Conservation (phyloP, 2,113 vertebrate genomes). For the Clupea harengus region DNA sequence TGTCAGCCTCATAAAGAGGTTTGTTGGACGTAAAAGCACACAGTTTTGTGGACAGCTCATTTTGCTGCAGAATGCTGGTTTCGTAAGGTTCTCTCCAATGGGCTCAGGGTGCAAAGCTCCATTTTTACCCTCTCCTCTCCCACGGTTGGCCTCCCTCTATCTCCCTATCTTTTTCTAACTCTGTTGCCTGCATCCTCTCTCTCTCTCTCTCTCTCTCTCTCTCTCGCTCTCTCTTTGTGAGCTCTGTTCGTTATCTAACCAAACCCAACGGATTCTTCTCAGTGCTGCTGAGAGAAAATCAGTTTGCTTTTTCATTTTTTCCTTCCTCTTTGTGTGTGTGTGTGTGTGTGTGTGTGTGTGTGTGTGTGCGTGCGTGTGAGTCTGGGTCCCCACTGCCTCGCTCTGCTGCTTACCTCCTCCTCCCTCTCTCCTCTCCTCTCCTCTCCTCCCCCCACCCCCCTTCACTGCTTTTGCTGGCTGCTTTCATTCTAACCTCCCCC, state of each 20-base stretch:
- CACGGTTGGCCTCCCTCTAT: constrained; percentile 36
- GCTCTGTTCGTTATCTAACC: constrained; percentile 59
- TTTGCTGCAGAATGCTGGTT: constrained; percentile 9
- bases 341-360: constrained; percentile 31
- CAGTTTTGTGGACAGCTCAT: neutral
- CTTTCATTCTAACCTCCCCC: constrained; percentile 51
- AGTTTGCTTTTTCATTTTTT: constrained; percentile 45
- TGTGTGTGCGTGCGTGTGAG: constrained; percentile 16
- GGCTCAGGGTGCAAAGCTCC: constrained; percentile 28
- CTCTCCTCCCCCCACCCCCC: constrained; percentile 55
- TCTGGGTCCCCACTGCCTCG: constrained; percentile 35
- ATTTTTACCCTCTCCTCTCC: constrained; percentile 31
- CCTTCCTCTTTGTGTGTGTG: constrained; percentile 44
- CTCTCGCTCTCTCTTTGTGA: constrained; percentile 35
- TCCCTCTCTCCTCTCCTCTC: constrained; percentile 52
- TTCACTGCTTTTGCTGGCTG: constrained; percentile 46
- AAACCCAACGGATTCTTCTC: constrained; percentile 56
- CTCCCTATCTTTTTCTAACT: constrained; percentile 38
- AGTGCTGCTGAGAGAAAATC: constrained; percentile 54
- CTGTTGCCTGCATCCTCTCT: constrained; percentile 37
- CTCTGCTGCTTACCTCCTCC: constrained; percentile 54
- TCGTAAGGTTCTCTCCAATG: constrained; percentile 35
- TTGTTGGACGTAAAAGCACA: neutral
- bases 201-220: constrained; percentile 31
- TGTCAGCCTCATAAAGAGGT: neutral